phyloP scores from a whole-genome alignment of 1,140 invertebrate genomes.

The Monomorium pharaonis region DNA sequence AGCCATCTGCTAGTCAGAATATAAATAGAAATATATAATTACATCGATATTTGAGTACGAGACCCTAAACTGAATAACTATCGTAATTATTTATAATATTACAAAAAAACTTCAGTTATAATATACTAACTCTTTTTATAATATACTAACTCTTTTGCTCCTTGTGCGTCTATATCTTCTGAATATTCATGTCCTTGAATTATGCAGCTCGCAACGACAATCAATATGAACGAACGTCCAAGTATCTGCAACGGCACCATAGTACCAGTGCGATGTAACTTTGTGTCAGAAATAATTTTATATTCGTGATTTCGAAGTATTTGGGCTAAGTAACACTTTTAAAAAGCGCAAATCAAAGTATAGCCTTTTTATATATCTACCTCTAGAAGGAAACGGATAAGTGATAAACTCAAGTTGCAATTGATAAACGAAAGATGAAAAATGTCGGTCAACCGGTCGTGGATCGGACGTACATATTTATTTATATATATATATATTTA shows the following conservation, averaged over 20 bases:
- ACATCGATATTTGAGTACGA: too few species aligned
- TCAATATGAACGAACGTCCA: not conserved
- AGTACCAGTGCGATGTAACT: not conserved
- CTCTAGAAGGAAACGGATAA: conserved; percentile 69
- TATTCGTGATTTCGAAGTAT: not conserved
- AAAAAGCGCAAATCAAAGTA: not conserved
- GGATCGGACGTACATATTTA: not conserved
- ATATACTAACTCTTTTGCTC: conserved; percentile 38
- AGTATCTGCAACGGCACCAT: conserved; percentile 40
- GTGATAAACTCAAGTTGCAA: conserved; percentile 61
- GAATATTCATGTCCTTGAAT: conserved; percentile 8
- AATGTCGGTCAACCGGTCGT: conserved; percentile 47
- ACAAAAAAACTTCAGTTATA: not conserved
- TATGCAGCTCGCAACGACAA: not conserved
- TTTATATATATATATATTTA: too few species aligned
- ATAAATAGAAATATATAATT: too few species aligned
- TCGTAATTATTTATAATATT: not conserved
- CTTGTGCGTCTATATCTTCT: not conserved
- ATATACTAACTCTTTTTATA: too few species aligned
- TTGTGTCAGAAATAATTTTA: not conserved
- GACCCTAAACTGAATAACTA: too few species aligned
- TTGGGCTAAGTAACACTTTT: conserved; percentile 11
- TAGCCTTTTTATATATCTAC: conserved; percentile 66
- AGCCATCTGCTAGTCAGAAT: too few species aligned
- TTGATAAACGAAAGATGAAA: conserved; percentile 65